phyloP scores from a whole-genome alignment of 2,797 vertebrate genomes.

The Megalops cyprinoides region DNA sequence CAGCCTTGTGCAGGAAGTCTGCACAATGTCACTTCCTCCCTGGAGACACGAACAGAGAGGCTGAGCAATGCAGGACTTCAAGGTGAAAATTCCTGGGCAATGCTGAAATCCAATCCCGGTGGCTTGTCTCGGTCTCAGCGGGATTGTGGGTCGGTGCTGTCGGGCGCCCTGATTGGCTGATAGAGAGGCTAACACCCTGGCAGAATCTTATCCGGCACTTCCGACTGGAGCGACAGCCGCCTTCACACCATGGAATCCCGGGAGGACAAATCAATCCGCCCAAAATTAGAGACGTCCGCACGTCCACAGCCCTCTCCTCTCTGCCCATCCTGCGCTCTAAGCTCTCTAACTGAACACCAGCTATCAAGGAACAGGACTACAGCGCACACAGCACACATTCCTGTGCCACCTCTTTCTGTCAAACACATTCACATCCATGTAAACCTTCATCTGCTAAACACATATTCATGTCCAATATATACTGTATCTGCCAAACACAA shows the following conservation, averaged over 20 bases:
- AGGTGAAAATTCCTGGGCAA: slow-evolving; percentile 51
- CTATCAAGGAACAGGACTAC: too few species aligned
- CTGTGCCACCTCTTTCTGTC: too few species aligned
- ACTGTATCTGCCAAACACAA: too few species aligned
- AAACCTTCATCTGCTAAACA: too few species aligned
- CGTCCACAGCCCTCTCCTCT: neutral
- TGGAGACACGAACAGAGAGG: slow-evolving; percentile 33
- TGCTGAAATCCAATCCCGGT: slow-evolving; percentile 59
- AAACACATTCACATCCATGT: too few species aligned
- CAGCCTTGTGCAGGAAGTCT: slow-evolving; percentile 6
- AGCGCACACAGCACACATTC: too few species aligned
- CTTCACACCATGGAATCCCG: slow-evolving; percentile 12
- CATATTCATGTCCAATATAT: too few species aligned
- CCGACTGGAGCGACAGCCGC: slow-evolving; percentile 1
- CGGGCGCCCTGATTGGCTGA: slow-evolving; percentile 30
- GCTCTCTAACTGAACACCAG: too few species aligned
- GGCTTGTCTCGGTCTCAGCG: slow-evolving; percentile 40
- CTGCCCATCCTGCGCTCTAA: neutral
- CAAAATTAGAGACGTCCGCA: slow-evolving; percentile 15
- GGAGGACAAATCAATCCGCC: slow-evolving; percentile 30
- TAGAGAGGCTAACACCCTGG: slow-evolving; percentile 22
- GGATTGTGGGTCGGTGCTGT: slow-evolving; percentile 31
- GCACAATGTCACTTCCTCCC: slow-evolving; percentile 1
- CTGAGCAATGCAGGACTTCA: slow-evolving; percentile 43
- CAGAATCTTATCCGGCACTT: slow-evolving; percentile 37